Base-by-base conservation (phyloP, 2,888 invertebrate species). In the Drosophila niveifrons region DNA sequence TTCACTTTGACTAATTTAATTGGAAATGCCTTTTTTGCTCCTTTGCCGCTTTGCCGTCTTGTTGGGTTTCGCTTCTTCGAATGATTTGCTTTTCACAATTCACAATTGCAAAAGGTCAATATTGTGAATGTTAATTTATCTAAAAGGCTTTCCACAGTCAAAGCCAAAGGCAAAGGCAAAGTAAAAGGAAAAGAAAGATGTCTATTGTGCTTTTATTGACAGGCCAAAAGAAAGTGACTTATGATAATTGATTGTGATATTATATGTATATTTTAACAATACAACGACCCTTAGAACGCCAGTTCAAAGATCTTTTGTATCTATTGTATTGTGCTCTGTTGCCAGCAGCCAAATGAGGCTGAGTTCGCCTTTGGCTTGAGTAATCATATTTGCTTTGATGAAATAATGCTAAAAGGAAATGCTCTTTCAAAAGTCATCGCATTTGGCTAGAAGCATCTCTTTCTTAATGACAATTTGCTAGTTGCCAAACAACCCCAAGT, bases 101-200 rank as follows among this genome's bases (percentile, higher is more conserved):
- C 31, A 34, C 51, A 56, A 59, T 46, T 64, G 58, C 15, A 15
- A 18, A 18, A 55, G 58, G 17, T 72, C 65, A 31, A 39, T 50
- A 57, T 44, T 62, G 48, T 36, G 28, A 36, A 64, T 58, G 43
- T 64, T 72, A 76, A 74, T 78, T 74, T 78, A 57, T 78, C 13
- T 66, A 50, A 73, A 66, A 78, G 78, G 56, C 51, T 50, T 64
- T 53, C 2, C 2, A 11, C 36, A 39, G 47, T 34, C 29, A 50
- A 13, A 17, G 43, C 10, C 10, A n/a, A 36, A 34, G 8, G n/a
- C n/a, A n/a, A n/a, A n/a, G n/a, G n/a, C 29, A 50, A 13, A 17
- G 43, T 10, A 8, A n/a, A 36, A 34, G 8, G n/a, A 3, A n/a
- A 36, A 34, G 9, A 23, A 23, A 23, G 23, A 23, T 17, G 13